Evolutionary conservation across 2,797 vertebrate species (phyloP).

Genomic region (Sebastes steindachneri): DNA sequence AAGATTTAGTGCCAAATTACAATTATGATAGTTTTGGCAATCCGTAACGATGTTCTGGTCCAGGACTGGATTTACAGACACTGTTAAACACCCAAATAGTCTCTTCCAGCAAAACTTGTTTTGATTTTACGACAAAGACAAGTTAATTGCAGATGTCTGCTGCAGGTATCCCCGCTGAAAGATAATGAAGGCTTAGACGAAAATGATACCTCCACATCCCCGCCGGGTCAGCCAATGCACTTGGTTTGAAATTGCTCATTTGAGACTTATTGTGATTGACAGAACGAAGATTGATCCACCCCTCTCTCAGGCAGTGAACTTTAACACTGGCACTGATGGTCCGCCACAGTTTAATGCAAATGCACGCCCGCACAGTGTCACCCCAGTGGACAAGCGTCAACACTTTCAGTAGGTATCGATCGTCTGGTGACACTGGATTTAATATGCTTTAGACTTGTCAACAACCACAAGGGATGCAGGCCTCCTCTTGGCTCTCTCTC

Average conservation of each 20-base stretch:
- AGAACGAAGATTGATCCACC: slow-evolving; percentile 61
- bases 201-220: background rate
- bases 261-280: slow-evolving; percentile 63
- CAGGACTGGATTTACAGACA: background rate
- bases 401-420: slow-evolving; percentile 74
- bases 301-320: slow-evolving; percentile 50
- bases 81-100: background rate
- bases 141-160: slow-evolving; percentile 24
- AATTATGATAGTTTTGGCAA: background rate
- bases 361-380: slow-evolving; percentile 53
- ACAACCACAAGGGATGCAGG: slow-evolving; percentile 37
- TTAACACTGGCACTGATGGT: slow-evolving; percentile 44
- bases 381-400: slow-evolving; percentile 62
- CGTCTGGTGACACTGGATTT: slow-evolving; percentile 75
- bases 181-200: slow-evolving; percentile 3
- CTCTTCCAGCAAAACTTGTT: background rate
- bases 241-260: slow-evolving; percentile 46
- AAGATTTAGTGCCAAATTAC: background rate
- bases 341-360: slow-evolving; percentile 66
- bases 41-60: background rate
- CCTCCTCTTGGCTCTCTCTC: slow-evolving; percentile 7
- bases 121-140: slow-evolving; percentile 10
- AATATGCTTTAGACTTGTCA: slow-evolving; percentile 73
- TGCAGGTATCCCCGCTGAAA: background rate
- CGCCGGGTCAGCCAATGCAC: background rate